Evolutionary conservation across 2,797 vertebrate genomes (phyloP).

Genomic region (Ctenochaetus hawaiiensis): DNA sequence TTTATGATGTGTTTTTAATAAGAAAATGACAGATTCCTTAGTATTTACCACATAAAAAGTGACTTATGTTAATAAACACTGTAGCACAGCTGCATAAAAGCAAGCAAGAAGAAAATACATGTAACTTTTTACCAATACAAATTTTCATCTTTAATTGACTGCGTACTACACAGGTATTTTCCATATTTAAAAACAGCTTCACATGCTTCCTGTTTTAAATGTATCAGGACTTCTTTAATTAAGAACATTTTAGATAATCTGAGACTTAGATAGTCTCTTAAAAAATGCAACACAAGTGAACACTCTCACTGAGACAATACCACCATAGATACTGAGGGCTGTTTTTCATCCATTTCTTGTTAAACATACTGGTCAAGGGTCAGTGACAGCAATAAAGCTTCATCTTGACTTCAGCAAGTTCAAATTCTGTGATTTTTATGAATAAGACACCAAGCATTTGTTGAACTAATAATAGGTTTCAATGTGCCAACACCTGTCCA

Average conservation of each 20-base stretch:
- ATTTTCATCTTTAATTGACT: background rate
- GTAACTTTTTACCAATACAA: background rate
- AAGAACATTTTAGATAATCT: too few relatives aligned
- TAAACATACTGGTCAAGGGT: too few relatives aligned
- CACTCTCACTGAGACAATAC: background rate
- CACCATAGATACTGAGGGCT: too few relatives aligned
- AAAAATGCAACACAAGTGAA: background rate
- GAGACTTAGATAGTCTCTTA: too few relatives aligned
- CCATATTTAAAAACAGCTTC: background rate
- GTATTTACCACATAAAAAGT: background rate
- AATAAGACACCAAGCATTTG: constrained; percentile 17
- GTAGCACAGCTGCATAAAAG: background rate
- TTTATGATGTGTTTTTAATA: background rate
- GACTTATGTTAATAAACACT: background rate
- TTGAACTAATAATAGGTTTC: constrained; percentile 41
- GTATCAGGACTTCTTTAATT: background rate
- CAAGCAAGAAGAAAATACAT: background rate
- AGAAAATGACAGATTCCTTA: background rate
- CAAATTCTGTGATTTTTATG: background rate
- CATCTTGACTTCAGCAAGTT: too few relatives aligned
- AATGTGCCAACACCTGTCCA: constrained; percentile 51
- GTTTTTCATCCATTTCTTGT: too few relatives aligned
- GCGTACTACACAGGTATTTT: background rate
- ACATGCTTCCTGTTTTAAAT: too few relatives aligned
- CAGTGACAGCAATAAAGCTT: too few relatives aligned